Evolutionary conservation across 2,888 invertebrate species (phyloP).

Genomic region (Pseudolycoriella hygida): DNA sequence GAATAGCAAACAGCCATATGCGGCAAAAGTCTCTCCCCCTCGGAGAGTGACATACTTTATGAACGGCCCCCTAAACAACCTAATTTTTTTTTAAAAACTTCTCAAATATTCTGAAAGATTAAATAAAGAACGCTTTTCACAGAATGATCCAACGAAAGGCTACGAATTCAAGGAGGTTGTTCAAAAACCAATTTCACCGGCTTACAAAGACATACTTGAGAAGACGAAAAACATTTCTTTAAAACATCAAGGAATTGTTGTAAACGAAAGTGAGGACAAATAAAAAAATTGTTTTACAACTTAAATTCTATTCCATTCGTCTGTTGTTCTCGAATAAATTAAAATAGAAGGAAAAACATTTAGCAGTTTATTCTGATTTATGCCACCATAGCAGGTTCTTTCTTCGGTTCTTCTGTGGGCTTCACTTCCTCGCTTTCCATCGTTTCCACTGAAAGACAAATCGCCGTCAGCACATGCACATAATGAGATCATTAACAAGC

Average conservation of each 20-base stretch:
- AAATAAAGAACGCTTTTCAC: too few relatives aligned
- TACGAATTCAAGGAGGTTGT: conserved; percentile 52
- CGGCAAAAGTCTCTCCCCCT: too few relatives aligned
- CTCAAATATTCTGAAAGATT: too few relatives aligned
- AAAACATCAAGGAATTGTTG: conserved; percentile 21
- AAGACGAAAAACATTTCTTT: conserved; percentile 33
- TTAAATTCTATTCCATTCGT: too few relatives aligned
- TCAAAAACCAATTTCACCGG: conserved; percentile 57
- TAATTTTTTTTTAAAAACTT: too few relatives aligned
- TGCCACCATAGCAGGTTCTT: conserved; percentile 45
- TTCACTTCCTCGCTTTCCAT: conserved; percentile 6
- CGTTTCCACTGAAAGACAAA: conserved; percentile 6
- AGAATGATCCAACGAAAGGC: conserved; percentile 39
- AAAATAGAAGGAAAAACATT: too few relatives aligned
- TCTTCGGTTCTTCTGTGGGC: conserved; percentile 39
- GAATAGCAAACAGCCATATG: too few relatives aligned
- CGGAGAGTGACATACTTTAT: neutral
- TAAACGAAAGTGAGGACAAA: conserved; percentile 14
- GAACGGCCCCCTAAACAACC: neutral
- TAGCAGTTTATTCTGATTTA: conserved; percentile 25
- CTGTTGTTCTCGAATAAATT: too few relatives aligned
- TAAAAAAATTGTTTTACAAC: too few relatives aligned
- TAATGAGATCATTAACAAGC: neutral
- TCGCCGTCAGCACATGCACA: neutral
- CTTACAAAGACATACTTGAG: conserved; percentile 48